A percentile compares a stretch with the other conserved stretches of the same genome.
phyloP scores from a whole-genome alignment of 2,797 vertebrate genomes.

The Leptodactylus fallax region DNA sequence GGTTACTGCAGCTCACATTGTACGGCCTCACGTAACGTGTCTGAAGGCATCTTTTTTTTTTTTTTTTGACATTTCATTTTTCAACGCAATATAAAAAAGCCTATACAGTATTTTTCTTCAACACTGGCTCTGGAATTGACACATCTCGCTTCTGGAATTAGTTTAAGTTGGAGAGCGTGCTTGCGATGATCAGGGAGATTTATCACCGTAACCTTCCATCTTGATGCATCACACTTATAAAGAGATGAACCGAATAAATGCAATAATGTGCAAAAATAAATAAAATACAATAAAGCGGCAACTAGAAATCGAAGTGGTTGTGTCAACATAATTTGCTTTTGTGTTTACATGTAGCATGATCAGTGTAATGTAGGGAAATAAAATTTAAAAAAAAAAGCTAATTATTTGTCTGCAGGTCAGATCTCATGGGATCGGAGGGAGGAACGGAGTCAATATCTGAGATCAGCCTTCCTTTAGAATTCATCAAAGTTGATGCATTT shows the following conservation, averaged over 20 bases:
- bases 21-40: not conserved
- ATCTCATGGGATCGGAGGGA: not conserved
- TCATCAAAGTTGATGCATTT: not conserved
- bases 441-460: not conserved
- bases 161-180: not conserved
- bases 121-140: not conserved
- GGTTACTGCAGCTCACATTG: not conserved
- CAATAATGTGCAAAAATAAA: not conserved
- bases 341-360: not conserved
- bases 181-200: not conserved
- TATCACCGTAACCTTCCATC: not conserved
- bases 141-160: slow-evolving; percentile 6
- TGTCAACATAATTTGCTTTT: not conserved
- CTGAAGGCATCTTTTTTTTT: not conserved
- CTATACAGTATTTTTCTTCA: not conserved
- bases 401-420: not conserved
- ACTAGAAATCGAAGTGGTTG: not conserved
- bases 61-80: not conserved
- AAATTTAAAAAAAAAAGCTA: not conserved
- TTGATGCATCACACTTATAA: not conserved
- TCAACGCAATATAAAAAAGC: not conserved
- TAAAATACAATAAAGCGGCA: not conserved
- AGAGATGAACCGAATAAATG: slow-evolving; percentile 9
- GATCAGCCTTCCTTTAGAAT: not conserved
- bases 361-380: not conserved